A percentile compares a stretch with the other conserved stretches of the same genome.
These are phyloP conservation scores for Lonchura striata DNA, from an alignment of 2,113 vertebrate species.

Conservation along the genomic window DNA sequence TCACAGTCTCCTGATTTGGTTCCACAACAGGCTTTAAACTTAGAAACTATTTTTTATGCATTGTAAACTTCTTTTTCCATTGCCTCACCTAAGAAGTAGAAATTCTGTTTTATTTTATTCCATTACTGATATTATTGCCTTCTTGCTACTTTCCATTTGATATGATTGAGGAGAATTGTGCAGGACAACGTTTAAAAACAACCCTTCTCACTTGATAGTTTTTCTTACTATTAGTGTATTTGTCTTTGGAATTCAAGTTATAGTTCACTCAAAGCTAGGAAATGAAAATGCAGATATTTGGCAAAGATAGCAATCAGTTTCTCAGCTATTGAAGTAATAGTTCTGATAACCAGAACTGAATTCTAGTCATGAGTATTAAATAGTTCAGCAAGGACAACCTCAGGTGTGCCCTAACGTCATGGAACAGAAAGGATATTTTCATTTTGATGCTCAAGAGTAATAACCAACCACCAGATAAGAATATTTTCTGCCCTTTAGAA, in stretches of 20 bases:
- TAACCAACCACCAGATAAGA: not conserved
- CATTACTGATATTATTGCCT: not conserved
- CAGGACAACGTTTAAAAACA: not conserved
- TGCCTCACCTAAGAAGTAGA: not conserved
- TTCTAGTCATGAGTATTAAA: not conserved
- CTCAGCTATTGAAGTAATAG: not conserved
- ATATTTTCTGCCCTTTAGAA: not conserved
- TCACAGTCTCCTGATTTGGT: not conserved
- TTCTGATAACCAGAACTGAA: not conserved
- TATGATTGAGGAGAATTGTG: not conserved
- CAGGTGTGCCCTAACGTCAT: not conserved
- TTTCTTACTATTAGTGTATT: not conserved
- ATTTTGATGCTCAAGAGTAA: not conserved
- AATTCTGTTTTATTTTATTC: not conserved
- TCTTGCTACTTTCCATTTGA: not conserved
- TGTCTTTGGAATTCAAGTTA: not conserved
- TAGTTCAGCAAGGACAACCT: not conserved
- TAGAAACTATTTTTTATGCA: not conserved
- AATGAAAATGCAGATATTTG: not conserved
- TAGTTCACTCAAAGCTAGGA: not conserved
- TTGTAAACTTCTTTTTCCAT: not conserved
- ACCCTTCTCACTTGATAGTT: not conserved
- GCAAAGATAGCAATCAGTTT: not conserved
- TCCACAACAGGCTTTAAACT: not conserved
- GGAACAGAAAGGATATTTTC: not conserved